phyloP scores from a whole-genome alignment of 2,113 vertebrate species.

The Tupaia tana region DNA sequence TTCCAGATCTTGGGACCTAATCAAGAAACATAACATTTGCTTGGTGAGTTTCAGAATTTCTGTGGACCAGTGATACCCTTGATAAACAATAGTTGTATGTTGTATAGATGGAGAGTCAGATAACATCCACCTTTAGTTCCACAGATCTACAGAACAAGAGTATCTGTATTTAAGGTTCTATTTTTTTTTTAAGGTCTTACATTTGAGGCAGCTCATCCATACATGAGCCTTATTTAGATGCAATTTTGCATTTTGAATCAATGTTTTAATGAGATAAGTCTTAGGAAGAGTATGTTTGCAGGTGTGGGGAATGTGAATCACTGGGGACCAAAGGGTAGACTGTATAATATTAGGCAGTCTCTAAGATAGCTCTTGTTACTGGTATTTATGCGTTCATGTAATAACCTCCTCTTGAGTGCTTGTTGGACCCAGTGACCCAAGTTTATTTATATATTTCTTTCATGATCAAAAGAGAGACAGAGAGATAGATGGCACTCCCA shows the following conservation, averaged over 20 bases:
- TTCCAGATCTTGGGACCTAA: neutral
- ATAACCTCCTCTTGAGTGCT: neutral
- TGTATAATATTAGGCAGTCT: neutral
- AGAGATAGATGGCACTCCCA: no score
- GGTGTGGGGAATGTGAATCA: neutral
- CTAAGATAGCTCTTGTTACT: neutral
- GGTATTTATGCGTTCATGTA: neutral
- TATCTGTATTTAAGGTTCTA: neutral
- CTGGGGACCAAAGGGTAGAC: neutral
- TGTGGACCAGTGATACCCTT: neutral
- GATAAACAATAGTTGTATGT: neutral
- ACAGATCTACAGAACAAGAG: neutral
- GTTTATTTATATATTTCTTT: neutral
- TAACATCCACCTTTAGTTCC: neutral
- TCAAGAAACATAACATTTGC: neutral
- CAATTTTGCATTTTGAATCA: neutral
- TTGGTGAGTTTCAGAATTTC: slow-evolving; percentile 22
- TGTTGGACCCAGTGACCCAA: neutral
- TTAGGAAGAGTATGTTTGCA: neutral
- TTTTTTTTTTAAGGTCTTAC: neutral
- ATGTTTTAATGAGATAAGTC: neutral
- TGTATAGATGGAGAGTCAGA: neutral
- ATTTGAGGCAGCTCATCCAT: neutral
- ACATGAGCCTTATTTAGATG: neutral
- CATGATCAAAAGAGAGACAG: no score